phyloP scores from a whole-genome alignment of 1,140 invertebrate species.

The Odontomachus brunneus region DNA sequence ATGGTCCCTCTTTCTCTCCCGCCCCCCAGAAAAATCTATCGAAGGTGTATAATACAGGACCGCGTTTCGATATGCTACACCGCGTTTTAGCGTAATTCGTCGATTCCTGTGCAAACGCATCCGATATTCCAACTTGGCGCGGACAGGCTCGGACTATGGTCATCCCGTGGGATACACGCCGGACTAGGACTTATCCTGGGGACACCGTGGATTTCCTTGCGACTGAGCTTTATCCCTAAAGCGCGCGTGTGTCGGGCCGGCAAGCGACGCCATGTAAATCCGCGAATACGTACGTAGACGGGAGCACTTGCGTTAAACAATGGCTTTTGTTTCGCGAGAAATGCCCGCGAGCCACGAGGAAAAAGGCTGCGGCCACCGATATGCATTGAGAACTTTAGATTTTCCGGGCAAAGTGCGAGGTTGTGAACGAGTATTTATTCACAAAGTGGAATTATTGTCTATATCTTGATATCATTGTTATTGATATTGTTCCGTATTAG shows the following conservation, averaged over 20 bases:
- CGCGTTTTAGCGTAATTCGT: conserved; percentile 83
- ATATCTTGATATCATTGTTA: no score
- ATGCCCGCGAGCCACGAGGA: conserved; percentile 7
- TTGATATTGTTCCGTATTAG: no score
- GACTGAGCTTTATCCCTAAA: conserved; percentile 74
- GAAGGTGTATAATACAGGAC: conserved; percentile 14
- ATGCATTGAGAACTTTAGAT: conserved; percentile 41
- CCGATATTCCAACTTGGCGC: conserved; percentile 74
- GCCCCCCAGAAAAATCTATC: conserved; percentile 9
- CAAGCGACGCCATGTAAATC: conserved; percentile 69
- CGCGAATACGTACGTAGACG: conserved; percentile 69
- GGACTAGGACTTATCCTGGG: conserved; percentile 61
- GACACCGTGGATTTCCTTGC: conserved; percentile 43
- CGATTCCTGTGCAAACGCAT: conserved; percentile 81
- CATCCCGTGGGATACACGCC: conserved; percentile 70
- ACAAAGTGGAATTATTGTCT: no score
- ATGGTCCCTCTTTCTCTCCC: neutral
- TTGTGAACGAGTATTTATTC: neutral
- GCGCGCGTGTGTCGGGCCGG: conserved; percentile 30
- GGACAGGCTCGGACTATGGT: conserved; percentile 68
- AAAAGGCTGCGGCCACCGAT: conserved; percentile 24
- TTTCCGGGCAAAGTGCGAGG: conserved; percentile 4
- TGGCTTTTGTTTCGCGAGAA: conserved; percentile 70
- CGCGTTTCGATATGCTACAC: conserved; percentile 20
- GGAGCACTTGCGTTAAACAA: conserved; percentile 70